A percentile compares a stretch with the other conserved stretches of the same genome.
These are phyloP conservation scores for Scaptodrosophila lebanonensis DNA, from an alignment of 1,140 invertebrate species.

Conservation along the genomic window DNA sequence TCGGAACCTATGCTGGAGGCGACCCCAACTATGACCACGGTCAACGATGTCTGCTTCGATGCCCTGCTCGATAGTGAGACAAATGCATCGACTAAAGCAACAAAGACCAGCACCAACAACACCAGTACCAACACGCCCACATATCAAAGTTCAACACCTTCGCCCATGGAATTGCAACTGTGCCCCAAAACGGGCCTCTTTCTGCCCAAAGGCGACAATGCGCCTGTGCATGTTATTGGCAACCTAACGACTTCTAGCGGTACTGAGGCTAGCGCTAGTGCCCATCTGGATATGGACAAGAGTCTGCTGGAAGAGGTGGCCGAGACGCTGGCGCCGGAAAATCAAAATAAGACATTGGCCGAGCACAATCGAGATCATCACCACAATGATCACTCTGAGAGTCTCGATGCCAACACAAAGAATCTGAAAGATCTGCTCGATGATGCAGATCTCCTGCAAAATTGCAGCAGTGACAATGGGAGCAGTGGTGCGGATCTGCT, in stretches of 20 bases:
- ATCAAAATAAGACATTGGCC: neutral
- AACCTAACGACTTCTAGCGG: no score
- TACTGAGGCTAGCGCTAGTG: conserved; percentile 14
- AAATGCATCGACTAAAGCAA: conserved; percentile 54
- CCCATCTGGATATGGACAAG: neutral
- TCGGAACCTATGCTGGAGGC: neutral
- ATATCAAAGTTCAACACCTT: conserved; percentile 60
- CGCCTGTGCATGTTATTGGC: neutral
- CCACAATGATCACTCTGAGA: conserved; percentile 20
- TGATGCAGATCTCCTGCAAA: conserved; percentile 77
- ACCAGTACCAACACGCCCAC: conserved; percentile 57
- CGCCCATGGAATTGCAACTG: conserved; percentile 60
- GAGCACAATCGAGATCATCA: neutral
- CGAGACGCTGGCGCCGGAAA: conserved; percentile 1
- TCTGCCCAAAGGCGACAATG: conserved; percentile 37
- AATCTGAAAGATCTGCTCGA: conserved; percentile 74
- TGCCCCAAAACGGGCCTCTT: conserved; percentile 71
- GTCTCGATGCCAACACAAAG: conserved; percentile 62
- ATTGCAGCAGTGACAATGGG: conserved; percentile 79
- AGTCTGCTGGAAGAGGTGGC: neutral
- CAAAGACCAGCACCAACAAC: conserved; percentile 45
- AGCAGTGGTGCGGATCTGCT: conserved; percentile 78
- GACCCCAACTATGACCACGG: neutral
- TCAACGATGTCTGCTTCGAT: conserved; percentile 42
- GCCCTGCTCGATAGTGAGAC: conserved; percentile 55